Evolutionary conservation across 2,888 invertebrate species (phyloP), one percentile per base, ranked within the genome.

Genomic region (Tineola bisselliella): DNA sequence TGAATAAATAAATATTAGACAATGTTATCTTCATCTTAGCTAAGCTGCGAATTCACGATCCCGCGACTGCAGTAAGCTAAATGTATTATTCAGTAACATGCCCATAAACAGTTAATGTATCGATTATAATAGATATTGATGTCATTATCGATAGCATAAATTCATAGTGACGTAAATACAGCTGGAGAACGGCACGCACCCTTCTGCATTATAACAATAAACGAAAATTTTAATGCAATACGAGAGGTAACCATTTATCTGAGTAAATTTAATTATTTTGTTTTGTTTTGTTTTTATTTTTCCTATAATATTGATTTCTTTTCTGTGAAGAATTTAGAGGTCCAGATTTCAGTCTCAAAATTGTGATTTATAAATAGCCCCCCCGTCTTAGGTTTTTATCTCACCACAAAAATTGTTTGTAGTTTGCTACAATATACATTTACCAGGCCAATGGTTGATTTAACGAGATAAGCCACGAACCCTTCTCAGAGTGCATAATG

Each of bases 401-500:
- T 48, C 2, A 15, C n/a, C 15, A 15, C 48, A 15, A 5, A 48
- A 48, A 48, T 10, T 15, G 48, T 48, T 48, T 48, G 17, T 5
- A 3, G 48, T 48, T 48, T 13, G 48, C 48, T 15, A 48, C 13
- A 13, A 33, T 58, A 33, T 58, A 58, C 58, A n/a, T 58, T 58
- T 33, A 15, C 33, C 58, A 33, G 15, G 15, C 65, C 65, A 15
- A 56, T 54, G 69, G 70, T 70, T 77, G 82, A 82, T 84, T 76
- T 77, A 79, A 78, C 77, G 74, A 79, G 83, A 84, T 84, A 84
- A 81, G 77, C 77, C 75, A 70, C 75, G 76, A 75, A 79, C 82
- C 83, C 82, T 79, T 76, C 74, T 71, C 76, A 73, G 77, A 81
- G 79, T 84, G 86, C 86, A 87, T 87, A 86, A 87, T 76, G 80